Evolutionary conservation across 2,888 invertebrate genomes (phyloP).

Genomic region (Lapara coniferarum): DNA sequence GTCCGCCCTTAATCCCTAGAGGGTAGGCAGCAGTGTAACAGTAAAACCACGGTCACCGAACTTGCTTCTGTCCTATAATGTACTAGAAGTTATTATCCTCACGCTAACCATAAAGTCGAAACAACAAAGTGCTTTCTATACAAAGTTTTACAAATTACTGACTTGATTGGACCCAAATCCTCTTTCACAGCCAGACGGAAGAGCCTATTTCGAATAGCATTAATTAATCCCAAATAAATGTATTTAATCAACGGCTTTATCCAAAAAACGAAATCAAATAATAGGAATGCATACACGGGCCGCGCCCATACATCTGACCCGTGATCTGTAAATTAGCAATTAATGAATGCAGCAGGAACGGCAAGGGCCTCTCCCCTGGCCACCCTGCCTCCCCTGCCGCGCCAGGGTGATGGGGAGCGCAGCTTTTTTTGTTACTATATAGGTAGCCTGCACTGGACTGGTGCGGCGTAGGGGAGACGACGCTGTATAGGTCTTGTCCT

Average conservation of each 20-base stretch:
- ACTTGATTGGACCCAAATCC: no score
- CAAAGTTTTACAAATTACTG: no score
- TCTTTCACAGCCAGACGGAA: no score
- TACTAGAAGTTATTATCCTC: no score
- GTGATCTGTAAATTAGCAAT: conserved; percentile 81
- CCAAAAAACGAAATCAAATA: conserved; percentile 22
- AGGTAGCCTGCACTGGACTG: conserved; percentile 69
- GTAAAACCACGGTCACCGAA: no score
- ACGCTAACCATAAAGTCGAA: no score
- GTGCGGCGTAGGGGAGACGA: conserved; percentile 39
- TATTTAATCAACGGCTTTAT: conserved; percentile 11
- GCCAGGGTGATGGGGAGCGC: conserved; percentile 43
- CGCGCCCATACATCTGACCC: conserved; percentile 60
- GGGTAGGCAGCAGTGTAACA: no score
- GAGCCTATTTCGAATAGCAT: background rate
- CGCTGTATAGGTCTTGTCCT: conserved; percentile 41
- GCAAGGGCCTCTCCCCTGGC: conserved; percentile 39
- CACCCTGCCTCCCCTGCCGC: background rate
- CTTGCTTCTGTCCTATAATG: no score
- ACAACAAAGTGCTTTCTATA: no score
- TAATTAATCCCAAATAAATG: background rate
- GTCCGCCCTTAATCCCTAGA: no score
- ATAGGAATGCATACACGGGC: conserved; percentile 16
- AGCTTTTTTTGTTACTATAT: conserved; percentile 64
- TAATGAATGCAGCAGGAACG: conserved; percentile 74